Percentiles rank a stretch among this genome's conserved stretches.
phyloP scores from a whole-genome alignment of 2,888 invertebrate genomes.

The Mongoloraphidia duomilia region DNA sequence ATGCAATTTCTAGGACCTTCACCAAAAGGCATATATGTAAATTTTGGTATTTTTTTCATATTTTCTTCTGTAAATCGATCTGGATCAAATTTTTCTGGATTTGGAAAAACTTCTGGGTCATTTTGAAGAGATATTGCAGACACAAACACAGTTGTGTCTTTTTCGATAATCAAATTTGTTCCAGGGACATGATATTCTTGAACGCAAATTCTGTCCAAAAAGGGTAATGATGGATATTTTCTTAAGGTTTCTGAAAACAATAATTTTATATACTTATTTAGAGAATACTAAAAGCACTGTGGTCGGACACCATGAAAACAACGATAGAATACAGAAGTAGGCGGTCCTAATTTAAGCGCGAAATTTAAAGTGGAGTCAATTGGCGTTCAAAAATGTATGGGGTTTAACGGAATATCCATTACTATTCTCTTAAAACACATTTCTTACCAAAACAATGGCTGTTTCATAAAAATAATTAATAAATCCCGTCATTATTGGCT shows the following conservation, averaged over 20 bases:
- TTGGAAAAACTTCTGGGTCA: conserved; percentile 19
- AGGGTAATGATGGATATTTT: conserved; percentile 27
- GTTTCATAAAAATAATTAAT: too few relatives aligned
- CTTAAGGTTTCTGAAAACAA: conserved; percentile 28
- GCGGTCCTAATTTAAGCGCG: too few relatives aligned
- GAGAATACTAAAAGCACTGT: neutral
- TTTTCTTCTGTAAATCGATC: conserved; percentile 18
- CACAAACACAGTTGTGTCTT: conserved; percentile 27
- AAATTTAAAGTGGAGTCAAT: too few relatives aligned
- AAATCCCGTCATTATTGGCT: too few relatives aligned
- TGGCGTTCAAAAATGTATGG: too few relatives aligned
- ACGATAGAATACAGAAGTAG: too few relatives aligned
- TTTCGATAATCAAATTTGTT: conserved; percentile 26
- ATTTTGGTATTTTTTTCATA: conserved; percentile 10
- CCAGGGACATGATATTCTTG: conserved; percentile 24
- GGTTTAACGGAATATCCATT: too few relatives aligned
- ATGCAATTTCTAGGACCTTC: conserved; percentile 26
- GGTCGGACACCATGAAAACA: neutral
- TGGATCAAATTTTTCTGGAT: conserved; percentile 19
- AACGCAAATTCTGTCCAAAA: conserved; percentile 22
- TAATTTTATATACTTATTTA: neutral
- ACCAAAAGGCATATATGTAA: conserved; percentile 23
- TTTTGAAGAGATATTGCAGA: conserved; percentile 23
- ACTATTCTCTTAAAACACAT: too few relatives aligned
- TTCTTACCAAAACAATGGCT: too few relatives aligned